Evolutionary conservation across 2,797 vertebrate species (phyloP).

Genomic region (Pseudochaenichthys georgianus): DNA sequence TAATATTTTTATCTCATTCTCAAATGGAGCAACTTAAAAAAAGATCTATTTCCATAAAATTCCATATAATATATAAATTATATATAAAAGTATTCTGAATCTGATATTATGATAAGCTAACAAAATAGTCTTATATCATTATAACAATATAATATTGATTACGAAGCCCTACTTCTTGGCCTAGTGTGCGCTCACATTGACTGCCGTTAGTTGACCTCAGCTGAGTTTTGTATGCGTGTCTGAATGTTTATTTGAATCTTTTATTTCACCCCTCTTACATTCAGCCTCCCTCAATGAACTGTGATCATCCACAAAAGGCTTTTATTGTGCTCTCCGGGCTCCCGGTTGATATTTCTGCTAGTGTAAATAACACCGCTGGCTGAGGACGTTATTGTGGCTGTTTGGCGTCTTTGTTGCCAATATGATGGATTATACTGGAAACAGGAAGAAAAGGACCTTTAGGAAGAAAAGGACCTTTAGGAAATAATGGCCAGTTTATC

Average conservation of each 20-base stretch:
- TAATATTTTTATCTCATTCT: no score
- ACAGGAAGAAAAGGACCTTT: constrained; percentile 45
- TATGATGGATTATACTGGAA: constrained; percentile 71
- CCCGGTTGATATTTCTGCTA: constrained; percentile 42
- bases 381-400: constrained; percentile 31
- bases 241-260: constrained; percentile 29
- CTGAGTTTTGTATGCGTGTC: constrained; percentile 6
- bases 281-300: constrained; percentile 3
- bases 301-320: constrained; percentile 16
- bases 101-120: no score
- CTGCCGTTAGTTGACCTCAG: constrained; percentile 9
- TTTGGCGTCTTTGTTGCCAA: constrained; percentile 56
- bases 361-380: constrained; percentile 42
- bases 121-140: no score
- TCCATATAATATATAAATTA: no score
- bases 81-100: no score
- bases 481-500: constrained; percentile 60
- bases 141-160: no score
- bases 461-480: constrained; percentile 53
- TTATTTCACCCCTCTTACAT: background rate
- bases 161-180: no score
- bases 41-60: no score
- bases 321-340: constrained; percentile 35
- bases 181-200: background rate
- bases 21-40: no score